Evolutionary conservation across 2,888 invertebrate species (phyloP), one percentile per base, ranked within the genome.

Genomic region (Hemistola chrysoprasaria): DNA sequence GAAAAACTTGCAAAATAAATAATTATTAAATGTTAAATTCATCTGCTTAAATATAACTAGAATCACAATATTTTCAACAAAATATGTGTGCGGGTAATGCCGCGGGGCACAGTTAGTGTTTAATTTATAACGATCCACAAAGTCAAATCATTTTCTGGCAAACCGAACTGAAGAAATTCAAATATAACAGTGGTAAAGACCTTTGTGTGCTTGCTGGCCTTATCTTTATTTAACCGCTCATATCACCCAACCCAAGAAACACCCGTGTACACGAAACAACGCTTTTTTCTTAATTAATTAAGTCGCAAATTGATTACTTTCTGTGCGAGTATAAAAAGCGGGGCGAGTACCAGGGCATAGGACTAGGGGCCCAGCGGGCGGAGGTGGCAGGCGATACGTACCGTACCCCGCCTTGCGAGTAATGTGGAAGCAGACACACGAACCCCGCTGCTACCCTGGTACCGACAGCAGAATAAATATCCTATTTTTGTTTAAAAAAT

Each of bases 391-490:
- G 80, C 72, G 71, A 58, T 62, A 59, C 53, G 68, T 65, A 64
- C 71, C 73, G 68, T 65, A 64, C 71, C 73, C 72, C 77, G 75
- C 82, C 83, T 78, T 80, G 78, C 84, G 82, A 87, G 86, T 84
- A 87, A 88, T 88, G 88, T 88, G 87, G 80, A 87, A 86, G 87
- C 80, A 87, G 87, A 87, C 88, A 88, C 87, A 87, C 85, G 86
- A 85, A 84, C 85, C 86, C 85, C 79, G 84, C 81, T 78, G 82
- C 75, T 83, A 77, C 71, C 78, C 66, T 47, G 39, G 78, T 86
- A 86, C 66, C 40, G 67, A 39, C 58, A 40, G 71, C 74, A 83
- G 37, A 77, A 75, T 22, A 39, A 10, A 7, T 34, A 20, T 3
- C 5, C 8, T 24, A 20, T 25, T 26, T 11, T 24, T 6, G 1